Conservation (phyloP, 92 coral and sea anemone species). For the Actinernus sp. region DNA sequence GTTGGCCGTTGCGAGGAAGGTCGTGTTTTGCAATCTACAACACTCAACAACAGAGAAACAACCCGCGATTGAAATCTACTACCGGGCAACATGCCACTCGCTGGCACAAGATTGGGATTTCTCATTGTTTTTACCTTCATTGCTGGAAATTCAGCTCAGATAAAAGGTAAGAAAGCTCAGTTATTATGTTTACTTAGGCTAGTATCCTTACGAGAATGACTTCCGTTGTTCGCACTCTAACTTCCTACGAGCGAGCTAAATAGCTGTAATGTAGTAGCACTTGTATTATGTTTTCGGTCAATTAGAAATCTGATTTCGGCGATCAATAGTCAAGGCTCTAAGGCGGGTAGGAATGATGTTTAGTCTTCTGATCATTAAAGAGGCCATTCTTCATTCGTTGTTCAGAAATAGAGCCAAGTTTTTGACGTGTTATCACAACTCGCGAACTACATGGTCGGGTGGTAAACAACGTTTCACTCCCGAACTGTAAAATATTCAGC, state of each 20-base stretch:
- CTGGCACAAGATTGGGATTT: constrained; percentile 8
- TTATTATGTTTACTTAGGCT: constrained; percentile 51
- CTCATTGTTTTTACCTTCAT: constrained; percentile 20
- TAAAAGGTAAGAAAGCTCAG: constrained; percentile 48
- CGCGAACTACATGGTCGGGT: too few relatives aligned
- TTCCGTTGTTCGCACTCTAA: constrained; percentile 77
- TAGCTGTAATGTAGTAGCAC: not conserved
- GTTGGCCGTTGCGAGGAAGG: not conserved
- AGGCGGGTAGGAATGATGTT: not conserved
- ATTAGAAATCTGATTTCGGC: not conserved
- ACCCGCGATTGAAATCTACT: not conserved
- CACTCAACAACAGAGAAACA: not conserved
- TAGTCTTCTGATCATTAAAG: not conserved
- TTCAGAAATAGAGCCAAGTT: too few relatives aligned
- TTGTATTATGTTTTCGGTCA: not conserved
- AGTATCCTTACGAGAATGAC: constrained; percentile 70
- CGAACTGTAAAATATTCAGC: not conserved
- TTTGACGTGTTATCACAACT: too few relatives aligned
- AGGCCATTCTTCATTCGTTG: not conserved
- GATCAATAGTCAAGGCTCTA: not conserved
- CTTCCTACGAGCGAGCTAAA: constrained; percentile 41
- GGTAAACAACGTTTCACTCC: too few relatives aligned
- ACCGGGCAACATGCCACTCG: not conserved
- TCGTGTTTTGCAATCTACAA: not conserved
- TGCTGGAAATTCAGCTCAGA: constrained; percentile 24